These are phyloP conservation scores for Psittacara wagleri DNA, from an alignment of 2,113 vertebrate species.

Conservation along the genomic window DNA sequence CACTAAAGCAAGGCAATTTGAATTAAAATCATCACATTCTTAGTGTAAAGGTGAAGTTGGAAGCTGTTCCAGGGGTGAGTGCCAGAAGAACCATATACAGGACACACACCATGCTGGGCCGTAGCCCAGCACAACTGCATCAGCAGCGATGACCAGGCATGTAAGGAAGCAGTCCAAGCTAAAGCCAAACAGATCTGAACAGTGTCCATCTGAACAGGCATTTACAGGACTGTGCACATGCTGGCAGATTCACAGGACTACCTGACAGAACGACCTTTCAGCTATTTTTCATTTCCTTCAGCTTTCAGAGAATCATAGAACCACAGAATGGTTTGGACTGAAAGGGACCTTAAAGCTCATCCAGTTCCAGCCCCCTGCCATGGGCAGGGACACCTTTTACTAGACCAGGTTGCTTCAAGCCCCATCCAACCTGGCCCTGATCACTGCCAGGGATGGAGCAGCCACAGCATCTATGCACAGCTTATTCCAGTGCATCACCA, in stretches of 20 bases:
- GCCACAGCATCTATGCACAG: neutral
- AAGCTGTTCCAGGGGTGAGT: rapidly evolving
- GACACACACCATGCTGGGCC: rapidly evolving
- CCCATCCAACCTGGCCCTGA: neutral
- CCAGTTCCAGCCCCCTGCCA: neutral
- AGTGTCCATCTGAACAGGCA: rapidly evolving
- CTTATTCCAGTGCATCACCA: neutral
- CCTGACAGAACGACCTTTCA: rapidly evolving
- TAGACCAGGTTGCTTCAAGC: neutral
- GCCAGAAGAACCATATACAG: neutral
- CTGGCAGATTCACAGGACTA: neutral
- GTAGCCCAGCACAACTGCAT: neutral
- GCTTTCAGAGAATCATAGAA: neutral
- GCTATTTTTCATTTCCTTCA: neutral
- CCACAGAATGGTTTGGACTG: neutral
- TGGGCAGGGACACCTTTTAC: neutral
- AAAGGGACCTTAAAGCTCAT: neutral
- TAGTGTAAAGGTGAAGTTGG: rapidly evolving
- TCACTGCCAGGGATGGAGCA: neutral
- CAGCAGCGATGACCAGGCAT: rapidly evolving
- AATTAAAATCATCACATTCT: neutral
- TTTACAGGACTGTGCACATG: neutral
- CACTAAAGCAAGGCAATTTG: neutral
- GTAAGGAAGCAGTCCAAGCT: neutral
- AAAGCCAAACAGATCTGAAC: neutral